These are phyloP conservation scores for Drosophila kanekoi DNA, from an alignment of 2,888 invertebrate genomes.

Conservation along the genomic window DNA sequence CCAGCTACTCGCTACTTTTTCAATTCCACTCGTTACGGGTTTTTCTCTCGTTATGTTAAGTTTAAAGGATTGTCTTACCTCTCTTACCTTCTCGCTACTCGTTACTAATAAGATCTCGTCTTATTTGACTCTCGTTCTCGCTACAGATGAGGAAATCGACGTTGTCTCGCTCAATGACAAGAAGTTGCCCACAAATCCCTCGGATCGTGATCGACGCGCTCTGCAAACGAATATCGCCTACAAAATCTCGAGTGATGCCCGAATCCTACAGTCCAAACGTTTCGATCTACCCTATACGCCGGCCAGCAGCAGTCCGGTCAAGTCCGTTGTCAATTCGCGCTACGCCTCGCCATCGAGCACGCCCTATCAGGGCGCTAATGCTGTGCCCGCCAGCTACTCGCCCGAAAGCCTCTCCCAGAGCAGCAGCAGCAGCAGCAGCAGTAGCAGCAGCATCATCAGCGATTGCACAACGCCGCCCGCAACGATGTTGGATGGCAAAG, in stretches of 20 bases:
- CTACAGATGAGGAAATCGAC: constrained; percentile 91
- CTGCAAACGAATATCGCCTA: constrained; percentile 88
- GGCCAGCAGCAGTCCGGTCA: constrained; percentile 82
- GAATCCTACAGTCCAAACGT: constrained; percentile 70
- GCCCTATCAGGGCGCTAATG: constrained; percentile 63
- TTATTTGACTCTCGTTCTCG: constrained; percentile 8
- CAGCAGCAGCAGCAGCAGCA: constrained; percentile 80
- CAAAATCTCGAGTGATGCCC: constrained; percentile 84
- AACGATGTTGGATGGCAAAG: not conserved
- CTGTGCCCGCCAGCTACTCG: constrained; percentile 44
- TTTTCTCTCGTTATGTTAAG: not conserved
- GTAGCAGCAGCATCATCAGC: constrained; percentile 66
- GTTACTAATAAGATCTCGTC: not conserved
- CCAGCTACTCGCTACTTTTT: not conserved
- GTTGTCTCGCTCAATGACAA: constrained; percentile 90
- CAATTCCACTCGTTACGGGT: not conserved
- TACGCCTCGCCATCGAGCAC: constrained; percentile 82
- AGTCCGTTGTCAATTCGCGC: constrained; percentile 81
- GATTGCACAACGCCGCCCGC: constrained; percentile 8
- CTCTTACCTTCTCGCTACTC: too few relatives aligned
- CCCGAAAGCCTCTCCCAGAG: constrained; percentile 66
- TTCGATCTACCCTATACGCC: constrained; percentile 81
- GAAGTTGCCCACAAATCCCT: constrained; percentile 89
- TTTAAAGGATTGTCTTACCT: too few relatives aligned
- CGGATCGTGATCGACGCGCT: constrained; percentile 89